phyloP scores from a whole-genome alignment of 2,113 vertebrate species.

The Jaculus jaculus region DNA sequence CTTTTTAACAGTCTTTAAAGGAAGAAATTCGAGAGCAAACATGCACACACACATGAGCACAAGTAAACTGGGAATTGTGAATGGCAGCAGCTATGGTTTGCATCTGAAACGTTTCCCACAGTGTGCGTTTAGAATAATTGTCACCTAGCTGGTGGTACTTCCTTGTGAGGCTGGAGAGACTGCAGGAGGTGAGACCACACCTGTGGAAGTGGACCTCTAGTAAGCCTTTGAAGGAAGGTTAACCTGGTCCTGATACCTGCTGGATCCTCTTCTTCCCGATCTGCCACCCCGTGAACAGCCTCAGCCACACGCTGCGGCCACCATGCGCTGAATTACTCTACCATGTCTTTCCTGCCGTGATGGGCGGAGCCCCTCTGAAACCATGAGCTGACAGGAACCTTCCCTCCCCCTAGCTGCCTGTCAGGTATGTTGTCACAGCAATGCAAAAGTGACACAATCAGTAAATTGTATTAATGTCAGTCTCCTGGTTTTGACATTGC shows the following conservation, averaged over 20 bases:
- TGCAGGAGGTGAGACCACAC: too few relatives aligned
- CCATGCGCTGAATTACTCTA: neutral
- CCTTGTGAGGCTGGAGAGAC: neutral
- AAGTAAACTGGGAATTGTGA: neutral
- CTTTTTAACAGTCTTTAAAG: neutral
- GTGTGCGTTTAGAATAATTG: neutral
- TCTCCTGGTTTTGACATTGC: neutral
- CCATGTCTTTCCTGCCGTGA: neutral
- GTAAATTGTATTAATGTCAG: neutral
- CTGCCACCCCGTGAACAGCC: neutral
- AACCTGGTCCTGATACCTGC: neutral
- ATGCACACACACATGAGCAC: neutral
- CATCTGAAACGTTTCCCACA: neutral
- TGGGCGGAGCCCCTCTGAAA: neutral
- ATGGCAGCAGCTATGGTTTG: too few relatives aligned
- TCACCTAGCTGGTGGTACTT: neutral
- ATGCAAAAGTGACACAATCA: neutral
- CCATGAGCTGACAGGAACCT: neutral
- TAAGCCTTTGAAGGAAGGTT: neutral
- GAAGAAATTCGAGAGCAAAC: neutral
- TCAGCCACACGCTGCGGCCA: neutral
- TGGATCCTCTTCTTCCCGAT: neutral
- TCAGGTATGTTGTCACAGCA: neutral
- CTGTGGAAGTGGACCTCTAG: neutral
- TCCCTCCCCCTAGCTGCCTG: neutral